Conservation (phyloP, 1,140 invertebrate species). For the Chrysomallon squamiferum region DNA sequence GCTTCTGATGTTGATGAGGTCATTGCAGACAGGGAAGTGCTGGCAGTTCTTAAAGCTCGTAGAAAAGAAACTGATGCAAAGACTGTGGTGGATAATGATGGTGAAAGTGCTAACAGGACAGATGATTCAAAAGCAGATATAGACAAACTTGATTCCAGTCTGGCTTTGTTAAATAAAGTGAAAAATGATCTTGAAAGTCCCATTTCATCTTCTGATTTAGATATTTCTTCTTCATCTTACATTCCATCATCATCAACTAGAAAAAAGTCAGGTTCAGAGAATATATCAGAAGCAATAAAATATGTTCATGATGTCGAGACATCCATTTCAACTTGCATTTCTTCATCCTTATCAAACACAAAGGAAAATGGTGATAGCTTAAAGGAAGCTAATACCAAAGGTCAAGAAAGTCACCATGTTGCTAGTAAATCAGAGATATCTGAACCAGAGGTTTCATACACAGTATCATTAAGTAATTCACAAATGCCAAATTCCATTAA, state of each 20-base stretch:
- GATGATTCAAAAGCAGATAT: not conserved
- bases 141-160: conserved; percentile 3
- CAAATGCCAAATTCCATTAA: conserved; percentile 1
- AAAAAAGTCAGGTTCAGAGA: not conserved
- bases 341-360: not conserved
- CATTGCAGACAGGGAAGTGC: conserved; percentile 17
- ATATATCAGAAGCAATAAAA: conserved; percentile 6
- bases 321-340: conserved; percentile 7
- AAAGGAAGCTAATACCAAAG: not conserved
- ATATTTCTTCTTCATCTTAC: not conserved
- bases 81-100: not conserved
- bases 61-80: conserved; percentile 16
- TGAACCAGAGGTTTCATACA: not conserved
- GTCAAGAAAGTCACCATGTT: not conserved
- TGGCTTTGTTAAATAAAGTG: not conserved
- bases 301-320: conserved; percentile 9
- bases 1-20: conserved; percentile 12
- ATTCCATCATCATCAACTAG: not conserved
- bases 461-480: not conserved
- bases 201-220: conserved; percentile 1
- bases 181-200: conserved; percentile 9
- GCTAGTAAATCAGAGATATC: not conserved
- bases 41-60: conserved; percentile 13
- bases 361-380: not conserved
- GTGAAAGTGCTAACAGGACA: not conserved